phyloP scores from a whole-genome alignment of 92 coral and sea anemone species.

The Parazoanthus atlanticus region DNA sequence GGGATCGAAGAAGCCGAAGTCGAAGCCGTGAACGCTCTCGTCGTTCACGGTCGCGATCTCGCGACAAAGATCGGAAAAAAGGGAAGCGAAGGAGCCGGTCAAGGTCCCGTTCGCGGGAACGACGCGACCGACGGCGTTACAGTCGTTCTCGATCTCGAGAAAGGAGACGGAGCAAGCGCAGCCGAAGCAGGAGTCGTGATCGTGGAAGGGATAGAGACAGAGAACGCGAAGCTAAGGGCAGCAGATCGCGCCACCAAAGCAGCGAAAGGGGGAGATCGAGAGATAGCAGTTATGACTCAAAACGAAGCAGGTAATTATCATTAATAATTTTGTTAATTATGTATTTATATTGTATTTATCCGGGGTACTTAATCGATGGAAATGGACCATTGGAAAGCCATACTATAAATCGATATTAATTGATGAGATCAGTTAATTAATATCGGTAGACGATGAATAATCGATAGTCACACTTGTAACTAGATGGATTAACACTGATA shows the following conservation, averaged over 20 bases:
- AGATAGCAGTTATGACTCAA: slow-evolving; percentile 58
- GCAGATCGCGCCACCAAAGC: slow-evolving; percentile 42
- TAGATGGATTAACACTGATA: too few relatives aligned
- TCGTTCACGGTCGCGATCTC: slow-evolving; percentile 72
- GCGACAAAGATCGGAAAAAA: slow-evolving; percentile 40
- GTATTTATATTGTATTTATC: too few relatives aligned
- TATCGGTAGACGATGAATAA: too few relatives aligned
- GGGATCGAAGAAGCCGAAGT: slow-evolving; percentile 73
- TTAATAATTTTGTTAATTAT: too few relatives aligned
- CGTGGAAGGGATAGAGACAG: slow-evolving; percentile 46
- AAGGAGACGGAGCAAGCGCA: slow-evolving; percentile 41
- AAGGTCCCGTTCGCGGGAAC: slow-evolving; percentile 55
- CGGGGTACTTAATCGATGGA: background rate
- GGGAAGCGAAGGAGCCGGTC: slow-evolving; percentile 29
- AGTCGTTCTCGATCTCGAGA: slow-evolving; percentile 57
- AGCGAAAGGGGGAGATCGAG: slow-evolving; percentile 51
- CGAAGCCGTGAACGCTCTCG: slow-evolving; percentile 76
- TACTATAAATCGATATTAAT: too few relatives aligned
- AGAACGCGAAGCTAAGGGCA: slow-evolving; percentile 55
- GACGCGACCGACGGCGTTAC: slow-evolving; percentile 37
- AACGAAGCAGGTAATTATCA: slow-evolving; percentile 7
- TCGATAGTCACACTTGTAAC: too few relatives aligned
- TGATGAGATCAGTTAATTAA: too few relatives aligned
- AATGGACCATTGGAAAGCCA: too few relatives aligned
- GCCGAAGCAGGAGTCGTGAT: slow-evolving; percentile 47